Percentiles rank a stretch among this genome's conserved stretches.
These are phyloP conservation scores for Bombus terrestris DNA, from an alignment of 1,140 invertebrate species.

Conservation along the genomic window DNA sequence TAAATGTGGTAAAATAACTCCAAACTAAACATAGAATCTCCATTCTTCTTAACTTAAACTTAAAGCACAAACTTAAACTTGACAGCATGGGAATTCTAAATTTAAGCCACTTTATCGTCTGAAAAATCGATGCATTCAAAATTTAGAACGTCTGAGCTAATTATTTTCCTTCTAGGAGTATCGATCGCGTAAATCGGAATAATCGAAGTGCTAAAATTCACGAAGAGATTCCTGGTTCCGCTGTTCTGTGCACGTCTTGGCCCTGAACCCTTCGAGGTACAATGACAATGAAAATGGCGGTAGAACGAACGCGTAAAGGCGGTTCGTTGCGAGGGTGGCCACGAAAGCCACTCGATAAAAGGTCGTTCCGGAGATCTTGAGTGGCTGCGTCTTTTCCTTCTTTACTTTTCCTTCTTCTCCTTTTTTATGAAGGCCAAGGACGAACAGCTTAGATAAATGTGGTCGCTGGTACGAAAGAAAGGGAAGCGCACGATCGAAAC, in stretches of 20 bases:
- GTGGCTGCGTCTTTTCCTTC: slow-evolving; percentile 51
- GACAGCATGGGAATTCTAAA: background rate
- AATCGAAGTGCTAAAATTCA: slow-evolving; percentile 49
- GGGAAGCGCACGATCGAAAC: slow-evolving; percentile 21
- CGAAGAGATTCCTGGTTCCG: slow-evolving; percentile 39
- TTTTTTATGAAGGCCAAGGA: slow-evolving; percentile 58
- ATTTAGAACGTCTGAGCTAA: slow-evolving; percentile 1
- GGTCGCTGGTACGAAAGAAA: slow-evolving; percentile 1
- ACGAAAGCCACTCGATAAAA: slow-evolving; percentile 62
- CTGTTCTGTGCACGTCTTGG: slow-evolving; percentile 54
- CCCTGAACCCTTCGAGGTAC: slow-evolving; percentile 26
- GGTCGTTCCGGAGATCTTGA: slow-evolving; percentile 52
- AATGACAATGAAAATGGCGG: slow-evolving; percentile 62
- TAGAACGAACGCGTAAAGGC: slow-evolving; percentile 36
- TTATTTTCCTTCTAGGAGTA: slow-evolving; percentile 17
- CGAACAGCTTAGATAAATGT: slow-evolving; percentile 59
- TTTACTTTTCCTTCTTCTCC: slow-evolving; percentile 16
- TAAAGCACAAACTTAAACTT: background rate
- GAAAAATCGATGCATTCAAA: background rate
- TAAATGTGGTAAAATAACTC: background rate
- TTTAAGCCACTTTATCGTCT: rapidly evolving
- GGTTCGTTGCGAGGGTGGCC: slow-evolving; percentile 44
- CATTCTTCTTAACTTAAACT: too few species aligned
- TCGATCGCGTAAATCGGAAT: slow-evolving; percentile 15
- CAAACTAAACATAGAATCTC: background rate